Percentiles rank a stretch among this genome's conserved stretches.
phyloP scores from a whole-genome alignment of 2,113 vertebrate species.

The Pardalotus punctatus region DNA sequence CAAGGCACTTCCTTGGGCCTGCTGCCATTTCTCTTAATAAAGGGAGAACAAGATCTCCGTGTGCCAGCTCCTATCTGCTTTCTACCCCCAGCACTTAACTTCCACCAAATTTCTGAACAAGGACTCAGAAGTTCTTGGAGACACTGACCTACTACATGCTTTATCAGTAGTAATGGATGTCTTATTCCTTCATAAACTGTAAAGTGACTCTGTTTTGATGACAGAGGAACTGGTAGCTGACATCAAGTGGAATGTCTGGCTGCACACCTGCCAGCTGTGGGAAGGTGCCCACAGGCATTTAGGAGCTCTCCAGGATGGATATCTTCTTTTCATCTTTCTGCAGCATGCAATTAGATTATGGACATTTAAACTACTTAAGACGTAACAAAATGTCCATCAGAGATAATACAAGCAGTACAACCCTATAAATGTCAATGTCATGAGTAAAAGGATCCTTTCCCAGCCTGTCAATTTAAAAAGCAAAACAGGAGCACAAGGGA shows the following conservation, averaged over 20 bases:
- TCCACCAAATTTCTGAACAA: background rate
- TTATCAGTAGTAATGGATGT: background rate
- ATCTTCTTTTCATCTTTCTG: background rate
- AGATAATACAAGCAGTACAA: background rate
- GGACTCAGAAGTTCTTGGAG: background rate
- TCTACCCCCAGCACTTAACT: rapidly evolving
- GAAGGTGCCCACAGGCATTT: background rate
- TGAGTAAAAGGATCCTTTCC: background rate
- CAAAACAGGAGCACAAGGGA: background rate
- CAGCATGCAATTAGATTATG: background rate
- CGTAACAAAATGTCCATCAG: background rate
- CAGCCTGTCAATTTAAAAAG: background rate
- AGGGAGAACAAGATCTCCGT: background rate
- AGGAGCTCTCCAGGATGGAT: background rate
- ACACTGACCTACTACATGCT: background rate
- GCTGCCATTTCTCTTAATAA: background rate
- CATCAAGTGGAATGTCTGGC: background rate
- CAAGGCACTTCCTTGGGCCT: background rate
- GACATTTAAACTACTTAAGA: background rate
- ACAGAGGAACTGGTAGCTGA: background rate
- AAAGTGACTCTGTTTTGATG: background rate
- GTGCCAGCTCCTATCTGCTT: background rate
- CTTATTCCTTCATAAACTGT: background rate
- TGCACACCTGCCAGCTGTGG: rapidly evolving
- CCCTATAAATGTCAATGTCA: background rate